Conservation (phyloP, 1,140 invertebrate genomes). For the Brachystomella parvula region DNA sequence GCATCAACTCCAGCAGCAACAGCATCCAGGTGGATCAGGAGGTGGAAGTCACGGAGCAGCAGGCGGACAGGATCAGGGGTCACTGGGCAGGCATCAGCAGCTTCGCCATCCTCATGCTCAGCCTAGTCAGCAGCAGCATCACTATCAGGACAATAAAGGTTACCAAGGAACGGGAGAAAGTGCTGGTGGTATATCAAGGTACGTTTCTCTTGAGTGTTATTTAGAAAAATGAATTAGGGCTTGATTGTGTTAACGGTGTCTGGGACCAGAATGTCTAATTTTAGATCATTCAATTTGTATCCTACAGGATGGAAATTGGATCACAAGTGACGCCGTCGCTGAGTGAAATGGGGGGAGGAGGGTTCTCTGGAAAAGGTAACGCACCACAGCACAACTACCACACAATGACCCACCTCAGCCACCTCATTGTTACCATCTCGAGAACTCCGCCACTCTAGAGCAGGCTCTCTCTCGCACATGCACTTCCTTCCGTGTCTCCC, state of each 20-base stretch:
- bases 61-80: slow-evolving; percentile 11
- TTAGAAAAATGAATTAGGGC: not conserved
- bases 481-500: not conserved
- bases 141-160: slow-evolving; percentile 31
- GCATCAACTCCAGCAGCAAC: slow-evolving; percentile 15
- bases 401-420: not conserved
- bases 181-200: not conserved
- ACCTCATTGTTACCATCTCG: slow-evolving; percentile 4
- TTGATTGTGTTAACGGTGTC: not conserved
- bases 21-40: slow-evolving; percentile 21
- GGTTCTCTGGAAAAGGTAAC: slow-evolving; percentile 27
- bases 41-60: slow-evolving; percentile 22
- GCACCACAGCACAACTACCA: not conserved
- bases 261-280: slow-evolving; percentile 9
- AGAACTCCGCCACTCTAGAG: slow-evolving; percentile 1
- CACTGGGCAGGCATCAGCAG: slow-evolving; percentile 12
- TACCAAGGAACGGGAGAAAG: slow-evolving; percentile 17
- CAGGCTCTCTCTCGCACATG: not conserved
- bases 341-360: slow-evolving; percentile 35
- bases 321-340: slow-evolving; percentile 32
- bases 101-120: slow-evolving; percentile 8
- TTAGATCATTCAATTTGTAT: slow-evolving; percentile 7
- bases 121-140: slow-evolving; percentile 21
- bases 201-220: not conserved
- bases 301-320: slow-evolving; percentile 24